These are phyloP conservation scores for Linurgus olivaceus DNA, from an alignment of 2,797 vertebrate genomes.

Conservation along the genomic window DNA sequence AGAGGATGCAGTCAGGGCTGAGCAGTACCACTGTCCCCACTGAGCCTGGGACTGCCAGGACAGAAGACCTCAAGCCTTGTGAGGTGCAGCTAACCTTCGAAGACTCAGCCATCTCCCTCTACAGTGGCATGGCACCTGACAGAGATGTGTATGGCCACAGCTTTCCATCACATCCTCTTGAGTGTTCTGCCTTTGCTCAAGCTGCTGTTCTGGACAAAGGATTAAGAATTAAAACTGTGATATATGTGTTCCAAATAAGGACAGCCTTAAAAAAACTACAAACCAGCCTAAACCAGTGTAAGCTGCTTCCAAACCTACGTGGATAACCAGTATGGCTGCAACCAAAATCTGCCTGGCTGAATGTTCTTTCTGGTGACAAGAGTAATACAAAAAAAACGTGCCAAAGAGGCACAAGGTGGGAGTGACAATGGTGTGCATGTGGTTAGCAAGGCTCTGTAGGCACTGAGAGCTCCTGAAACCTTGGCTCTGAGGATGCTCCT, in stretches of 20 bases:
- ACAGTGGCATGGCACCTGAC: background rate
- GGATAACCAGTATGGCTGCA: background rate
- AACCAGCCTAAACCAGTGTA: background rate
- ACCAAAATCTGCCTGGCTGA: background rate
- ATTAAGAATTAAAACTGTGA: background rate
- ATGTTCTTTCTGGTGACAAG: background rate
- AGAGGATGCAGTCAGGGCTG: background rate
- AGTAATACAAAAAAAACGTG: background rate
- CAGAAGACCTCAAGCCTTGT: background rate
- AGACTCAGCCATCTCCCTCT: background rate
- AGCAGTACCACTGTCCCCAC: background rate
- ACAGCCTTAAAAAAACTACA: background rate
- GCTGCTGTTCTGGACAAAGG: background rate
- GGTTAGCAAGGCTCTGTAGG: background rate
- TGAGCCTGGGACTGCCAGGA: background rate
- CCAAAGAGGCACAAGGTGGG: background rate
- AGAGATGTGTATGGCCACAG: background rate
- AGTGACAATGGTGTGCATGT: too few relatives aligned
- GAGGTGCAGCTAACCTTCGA: background rate
- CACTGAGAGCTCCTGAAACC: background rate
- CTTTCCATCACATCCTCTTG: background rate
- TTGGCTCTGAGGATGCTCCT: background rate
- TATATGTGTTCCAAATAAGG: background rate
- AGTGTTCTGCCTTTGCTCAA: background rate
- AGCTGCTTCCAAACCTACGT: background rate